A percentile compares a stretch with the other conserved stretches of the same genome.
These are phyloP conservation scores for Cardiocondyla obscurior DNA, from an alignment of 1,140 invertebrate genomes.

Conservation along the genomic window DNA sequence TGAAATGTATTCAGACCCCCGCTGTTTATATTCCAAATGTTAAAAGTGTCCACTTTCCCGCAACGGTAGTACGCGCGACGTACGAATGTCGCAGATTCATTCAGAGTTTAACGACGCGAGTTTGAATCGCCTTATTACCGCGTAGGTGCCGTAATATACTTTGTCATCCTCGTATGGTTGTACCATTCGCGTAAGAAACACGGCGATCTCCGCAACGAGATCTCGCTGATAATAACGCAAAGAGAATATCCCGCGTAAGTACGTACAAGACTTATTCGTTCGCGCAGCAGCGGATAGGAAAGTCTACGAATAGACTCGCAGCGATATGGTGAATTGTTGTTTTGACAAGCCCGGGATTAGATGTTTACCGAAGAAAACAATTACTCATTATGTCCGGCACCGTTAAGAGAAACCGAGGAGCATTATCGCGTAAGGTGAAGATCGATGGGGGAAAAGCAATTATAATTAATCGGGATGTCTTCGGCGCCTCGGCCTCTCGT, in stretches of 20 bases:
- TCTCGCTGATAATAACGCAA: background rate
- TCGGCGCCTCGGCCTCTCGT: background rate
- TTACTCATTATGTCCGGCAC: slow-evolving; percentile 40
- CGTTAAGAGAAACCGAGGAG: slow-evolving; percentile 37
- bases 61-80: background rate
- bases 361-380: slow-evolving; percentile 14
- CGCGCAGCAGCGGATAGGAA: background rate
- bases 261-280: slow-evolving; percentile 20
- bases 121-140: slow-evolving; percentile 4
- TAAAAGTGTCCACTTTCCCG: background rate
- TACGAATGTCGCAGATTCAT: slow-evolving; percentile 25
- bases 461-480: slow-evolving; percentile 63
- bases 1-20: background rate
- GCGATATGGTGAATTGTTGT: background rate
- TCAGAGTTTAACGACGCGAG: slow-evolving; percentile 48
- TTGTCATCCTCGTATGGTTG: background rate
- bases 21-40: no score
- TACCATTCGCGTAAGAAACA: slow-evolving; percentile 46
- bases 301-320: slow-evolving; percentile 5
- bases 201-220: background rate
- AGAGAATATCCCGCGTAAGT: slow-evolving; percentile 19
- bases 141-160: background rate
- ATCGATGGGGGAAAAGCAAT: slow-evolving; percentile 60
- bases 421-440: slow-evolving; percentile 51
- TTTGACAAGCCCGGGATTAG: slow-evolving; percentile 18